Conservation (phyloP, 2,888 invertebrate species). For the Tholera decimalis region DNA sequence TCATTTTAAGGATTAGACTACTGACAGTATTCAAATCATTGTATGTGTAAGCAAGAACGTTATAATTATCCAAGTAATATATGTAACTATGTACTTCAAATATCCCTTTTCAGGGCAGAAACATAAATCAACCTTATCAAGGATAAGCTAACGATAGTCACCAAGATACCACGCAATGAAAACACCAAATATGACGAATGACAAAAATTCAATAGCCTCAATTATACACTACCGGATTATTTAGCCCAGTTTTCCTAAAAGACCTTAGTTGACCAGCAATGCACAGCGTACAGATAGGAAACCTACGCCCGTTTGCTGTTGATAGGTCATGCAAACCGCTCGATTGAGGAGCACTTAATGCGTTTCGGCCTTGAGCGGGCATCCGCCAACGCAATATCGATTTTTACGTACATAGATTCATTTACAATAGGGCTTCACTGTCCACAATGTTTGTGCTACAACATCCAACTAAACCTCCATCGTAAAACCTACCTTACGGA, state of each 20-base stretch:
- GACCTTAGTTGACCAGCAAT: slow-evolving; percentile 12
- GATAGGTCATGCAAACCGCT: slow-evolving; percentile 64
- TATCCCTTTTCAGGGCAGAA: neutral
- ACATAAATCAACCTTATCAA: slow-evolving; percentile 4
- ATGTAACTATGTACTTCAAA: no score
- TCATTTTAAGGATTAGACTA: no score
- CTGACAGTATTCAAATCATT: no score
- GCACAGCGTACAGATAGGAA: slow-evolving; percentile 14
- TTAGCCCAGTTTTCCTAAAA: neutral
- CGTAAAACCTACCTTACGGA: slow-evolving; percentile 67
- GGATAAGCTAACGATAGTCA: slow-evolving; percentile 27
- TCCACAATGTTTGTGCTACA: slow-evolving; percentile 70
- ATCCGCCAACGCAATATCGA: slow-evolving; percentile 88
- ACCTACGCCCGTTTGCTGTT: slow-evolving; percentile 33
- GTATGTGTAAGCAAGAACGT: neutral
- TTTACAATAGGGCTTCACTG: slow-evolving; percentile 87
- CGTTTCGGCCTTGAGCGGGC: slow-evolving; percentile 79
- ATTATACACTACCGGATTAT: neutral
- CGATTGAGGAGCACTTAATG: slow-evolving; percentile 72
- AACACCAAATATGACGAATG: slow-evolving; percentile 16
- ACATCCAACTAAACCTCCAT: slow-evolving; percentile 67
- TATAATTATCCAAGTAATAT: no score
- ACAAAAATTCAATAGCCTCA: slow-evolving; percentile 24
- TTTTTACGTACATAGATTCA: slow-evolving; percentile 87
- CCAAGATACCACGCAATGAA: slow-evolving; percentile 24